Evolutionary conservation across 1,140 invertebrate genomes (phyloP).

Genomic region (Caerostris extrusa): DNA sequence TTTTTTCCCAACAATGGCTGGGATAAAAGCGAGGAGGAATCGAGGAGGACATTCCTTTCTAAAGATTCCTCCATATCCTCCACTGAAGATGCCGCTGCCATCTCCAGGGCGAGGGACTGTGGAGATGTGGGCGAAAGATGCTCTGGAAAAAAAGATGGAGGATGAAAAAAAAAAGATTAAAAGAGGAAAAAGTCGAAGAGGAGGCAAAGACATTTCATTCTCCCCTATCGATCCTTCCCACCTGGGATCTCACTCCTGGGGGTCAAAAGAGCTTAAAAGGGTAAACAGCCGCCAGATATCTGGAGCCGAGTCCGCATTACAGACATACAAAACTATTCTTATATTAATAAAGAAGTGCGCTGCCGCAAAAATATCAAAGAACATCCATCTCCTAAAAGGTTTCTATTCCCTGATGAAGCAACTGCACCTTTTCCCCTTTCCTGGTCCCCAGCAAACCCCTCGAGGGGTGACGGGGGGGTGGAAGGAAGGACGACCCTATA

Average conservation of each 20-base stretch:
- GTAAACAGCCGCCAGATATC: constrained; percentile 73
- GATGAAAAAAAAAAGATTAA: neutral
- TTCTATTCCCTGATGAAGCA: constrained; percentile 74
- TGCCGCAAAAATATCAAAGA: constrained; percentile 76
- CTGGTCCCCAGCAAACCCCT: constrained; percentile 1
- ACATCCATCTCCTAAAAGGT: constrained; percentile 75
- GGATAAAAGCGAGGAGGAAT: neutral
- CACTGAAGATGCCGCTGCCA: constrained; percentile 1
- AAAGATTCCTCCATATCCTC: constrained; percentile 34
- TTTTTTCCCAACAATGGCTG: neutral
- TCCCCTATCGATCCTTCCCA: constrained; percentile 33
- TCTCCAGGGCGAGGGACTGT: constrained; percentile 9
- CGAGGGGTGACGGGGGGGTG: neutral
- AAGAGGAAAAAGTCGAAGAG: constrained; percentile 15
- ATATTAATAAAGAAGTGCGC: constrained; percentile 75
- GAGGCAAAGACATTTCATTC: constrained; percentile 65
- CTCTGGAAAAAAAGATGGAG: constrained; percentile 21
- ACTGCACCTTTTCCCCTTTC: constrained; percentile 41
- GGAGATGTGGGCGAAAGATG: constrained; percentile 34
- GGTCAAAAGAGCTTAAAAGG: constrained; percentile 75
- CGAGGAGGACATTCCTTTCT: constrained; percentile 56
- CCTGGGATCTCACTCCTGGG: constrained; percentile 50
- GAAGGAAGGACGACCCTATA: neutral
- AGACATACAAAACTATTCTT: constrained; percentile 70
- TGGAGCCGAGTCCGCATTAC: constrained; percentile 50